phyloP scores from a whole-genome alignment of 2,797 vertebrate genomes.

The Saxicola maurus region DNA sequence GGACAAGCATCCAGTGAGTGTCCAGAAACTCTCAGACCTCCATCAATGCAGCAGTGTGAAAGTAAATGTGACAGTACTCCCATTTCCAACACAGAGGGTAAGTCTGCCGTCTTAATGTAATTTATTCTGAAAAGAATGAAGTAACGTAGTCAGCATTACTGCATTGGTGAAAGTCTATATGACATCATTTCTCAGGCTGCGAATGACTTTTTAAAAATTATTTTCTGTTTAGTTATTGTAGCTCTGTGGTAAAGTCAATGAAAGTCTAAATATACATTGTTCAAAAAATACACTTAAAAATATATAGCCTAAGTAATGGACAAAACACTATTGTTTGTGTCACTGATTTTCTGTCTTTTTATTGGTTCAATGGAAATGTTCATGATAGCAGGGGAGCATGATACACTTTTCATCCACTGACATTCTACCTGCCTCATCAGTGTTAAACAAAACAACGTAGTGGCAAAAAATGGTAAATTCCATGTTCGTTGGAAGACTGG shows the following conservation, averaged over 20 bases:
- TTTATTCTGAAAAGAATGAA: not conserved
- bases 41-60: constrained; percentile 96
- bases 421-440: not conserved
- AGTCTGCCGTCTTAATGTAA: constrained; percentile 42
- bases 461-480: not conserved
- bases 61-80: constrained; percentile 95
- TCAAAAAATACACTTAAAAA: not conserved
- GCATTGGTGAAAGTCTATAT: not conserved
- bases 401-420: not conserved
- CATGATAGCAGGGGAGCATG: not conserved
- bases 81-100: constrained; percentile 90
- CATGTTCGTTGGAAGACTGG: not conserved
- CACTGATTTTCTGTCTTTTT: not conserved
- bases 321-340: not conserved
- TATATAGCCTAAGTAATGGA: not conserved
- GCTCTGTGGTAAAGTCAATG: not conserved
- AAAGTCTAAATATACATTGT: not conserved
- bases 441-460: not conserved
- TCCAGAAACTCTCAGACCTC: constrained; percentile 82
- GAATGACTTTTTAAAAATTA: not conserved
- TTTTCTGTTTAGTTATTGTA: not conserved
- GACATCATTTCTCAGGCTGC: not conserved
- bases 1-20: constrained; percentile 93
- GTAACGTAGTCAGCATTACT: not conserved
- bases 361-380: not conserved